Percentiles rank a stretch among this genome's conserved stretches.
These are phyloP conservation scores for Megathymus violae DNA, from an alignment of 1,140 invertebrate species.

Conservation along the genomic window DNA sequence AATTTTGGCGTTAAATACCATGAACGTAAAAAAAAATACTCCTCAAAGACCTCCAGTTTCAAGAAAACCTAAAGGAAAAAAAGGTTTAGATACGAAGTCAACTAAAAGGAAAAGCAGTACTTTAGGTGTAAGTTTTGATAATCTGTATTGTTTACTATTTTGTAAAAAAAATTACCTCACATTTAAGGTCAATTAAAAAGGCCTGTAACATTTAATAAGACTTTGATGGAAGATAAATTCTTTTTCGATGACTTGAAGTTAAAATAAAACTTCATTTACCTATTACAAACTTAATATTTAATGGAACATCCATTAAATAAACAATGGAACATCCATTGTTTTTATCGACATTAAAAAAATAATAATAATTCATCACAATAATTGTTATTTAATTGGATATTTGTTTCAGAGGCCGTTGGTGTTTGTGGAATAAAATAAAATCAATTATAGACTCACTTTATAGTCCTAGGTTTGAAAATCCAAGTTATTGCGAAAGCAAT, in stretches of 20 bases:
- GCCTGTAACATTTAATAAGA: too few species aligned
- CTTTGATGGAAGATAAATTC: too few species aligned
- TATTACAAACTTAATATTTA: too few species aligned
- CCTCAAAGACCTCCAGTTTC: constrained; percentile 7
- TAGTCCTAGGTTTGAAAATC: constrained; percentile 50
- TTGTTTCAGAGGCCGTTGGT: constrained; percentile 69
- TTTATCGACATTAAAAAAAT: too few species aligned
- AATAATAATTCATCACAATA: too few species aligned
- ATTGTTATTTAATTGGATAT: too few species aligned
- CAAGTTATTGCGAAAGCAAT: constrained; percentile 77
- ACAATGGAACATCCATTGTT: too few species aligned
- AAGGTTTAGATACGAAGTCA: constrained; percentile 7
- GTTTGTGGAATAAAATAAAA: constrained; percentile 48
- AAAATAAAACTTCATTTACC: too few species aligned
- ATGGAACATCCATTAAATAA: too few species aligned
- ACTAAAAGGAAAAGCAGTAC: constrained; percentile 42
- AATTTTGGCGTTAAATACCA: background rate
- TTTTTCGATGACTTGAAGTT: too few species aligned
- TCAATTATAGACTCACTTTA: constrained; percentile 11
- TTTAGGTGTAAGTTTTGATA: constrained; percentile 47
- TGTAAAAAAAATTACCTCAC: background rate
- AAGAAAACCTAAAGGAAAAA: constrained; percentile 7
- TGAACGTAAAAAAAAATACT: constrained; percentile 1
- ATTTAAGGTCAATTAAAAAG: too few species aligned
- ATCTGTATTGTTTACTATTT: too few species aligned